phyloP scores from a whole-genome alignment of 2,113 vertebrate species.

The Lucifuga dentata region DNA sequence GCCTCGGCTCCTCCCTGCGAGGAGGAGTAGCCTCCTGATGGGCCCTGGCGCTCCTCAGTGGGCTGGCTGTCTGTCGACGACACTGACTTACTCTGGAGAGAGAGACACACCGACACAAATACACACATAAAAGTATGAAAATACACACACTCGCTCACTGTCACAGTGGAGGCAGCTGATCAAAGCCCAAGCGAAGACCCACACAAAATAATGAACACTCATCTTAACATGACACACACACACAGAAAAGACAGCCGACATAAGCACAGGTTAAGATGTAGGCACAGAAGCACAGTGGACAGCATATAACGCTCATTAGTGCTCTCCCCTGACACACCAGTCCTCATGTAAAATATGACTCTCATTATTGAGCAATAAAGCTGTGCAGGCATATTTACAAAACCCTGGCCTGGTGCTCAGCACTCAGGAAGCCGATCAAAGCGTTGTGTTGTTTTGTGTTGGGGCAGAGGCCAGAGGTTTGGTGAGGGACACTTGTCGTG shows the following conservation, averaged over 20 bases:
- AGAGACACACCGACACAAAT: slow-evolving; percentile 24
- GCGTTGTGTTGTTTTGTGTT: slow-evolving; percentile 48
- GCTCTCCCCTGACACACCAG: slow-evolving; percentile 46
- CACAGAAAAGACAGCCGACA: slow-evolving; percentile 31
- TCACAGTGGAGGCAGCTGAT: slow-evolving; percentile 1
- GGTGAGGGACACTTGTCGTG: slow-evolving; percentile 64
- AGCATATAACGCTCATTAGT: slow-evolving; percentile 67
- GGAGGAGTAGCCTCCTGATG: slow-evolving; percentile 87
- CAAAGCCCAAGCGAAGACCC: not conserved
- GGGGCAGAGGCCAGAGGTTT: slow-evolving; percentile 50
- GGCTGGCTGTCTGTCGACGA: slow-evolving; percentile 86
- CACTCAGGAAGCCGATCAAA: slow-evolving; percentile 46
- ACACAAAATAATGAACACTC: no score
- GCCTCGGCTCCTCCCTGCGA: slow-evolving; percentile 82
- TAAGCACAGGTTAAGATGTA: slow-evolving; percentile 43
- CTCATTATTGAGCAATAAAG: slow-evolving; percentile 74
- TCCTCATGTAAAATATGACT: slow-evolving; percentile 70
- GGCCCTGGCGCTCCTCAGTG: slow-evolving; percentile 86
- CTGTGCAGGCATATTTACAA: slow-evolving; percentile 70
- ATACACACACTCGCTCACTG: not conserved
- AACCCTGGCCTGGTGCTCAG: slow-evolving; percentile 44
- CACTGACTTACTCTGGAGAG: slow-evolving; percentile 82
- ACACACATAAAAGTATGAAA: slow-evolving; percentile 1
- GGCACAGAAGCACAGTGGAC: slow-evolving; percentile 39
- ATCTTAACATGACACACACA: slow-evolving; percentile 12